Base-by-base conservation (phyloP, 2,113 vertebrate genomes). In the Pomatorhinus ruficollis region DNA sequence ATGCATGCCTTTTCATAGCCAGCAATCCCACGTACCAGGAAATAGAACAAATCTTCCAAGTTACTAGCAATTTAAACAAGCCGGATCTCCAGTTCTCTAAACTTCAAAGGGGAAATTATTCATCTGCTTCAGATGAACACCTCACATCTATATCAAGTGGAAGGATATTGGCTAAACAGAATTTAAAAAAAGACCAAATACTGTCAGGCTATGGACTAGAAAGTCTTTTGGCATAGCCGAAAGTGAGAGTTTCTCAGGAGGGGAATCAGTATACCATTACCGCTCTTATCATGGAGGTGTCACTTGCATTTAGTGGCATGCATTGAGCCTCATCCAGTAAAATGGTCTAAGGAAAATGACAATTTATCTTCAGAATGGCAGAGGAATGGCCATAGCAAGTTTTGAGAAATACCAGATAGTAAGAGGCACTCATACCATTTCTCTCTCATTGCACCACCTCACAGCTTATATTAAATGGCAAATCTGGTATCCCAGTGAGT, bases 131-230 rank as follows among this genome's bases (percentile, higher is more conserved):
- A 12, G 12, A 50, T 35, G 47, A 84, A 52, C 12, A 52, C 3
- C 14, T 31, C 11, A 27, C 5, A 39, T 27, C 18, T 22, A 44
- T 20, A 37, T 2, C 0, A 5, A 5, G 10, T 17, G 15, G 24
- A 39, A 39, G 12, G 18, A 39, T 52, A 11, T 8, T 79, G 20
- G 6, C 42, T 75, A 25, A 18, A 37, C 4, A 82, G 31, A 85
- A 15, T 11, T 24, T 19, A 1, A 61, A 6, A 70, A 45, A 6
- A 40, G 4, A 17, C 12, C 19, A 72, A 47, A 76, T 60, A 44
- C 13, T 79, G 40, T 7, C 31, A 76, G 40, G 8, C 19, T 16
- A 17, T 31, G 10, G 13, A 42, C 23, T 19, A 84, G 24, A 31
- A 54, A 30, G 28, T 15, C 14, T 70, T 77, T n/a, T 59, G 11